Evolutionary conservation across 1,140 invertebrate genomes (phyloP).

Genomic region (Dendroctonus ponderosae): DNA sequence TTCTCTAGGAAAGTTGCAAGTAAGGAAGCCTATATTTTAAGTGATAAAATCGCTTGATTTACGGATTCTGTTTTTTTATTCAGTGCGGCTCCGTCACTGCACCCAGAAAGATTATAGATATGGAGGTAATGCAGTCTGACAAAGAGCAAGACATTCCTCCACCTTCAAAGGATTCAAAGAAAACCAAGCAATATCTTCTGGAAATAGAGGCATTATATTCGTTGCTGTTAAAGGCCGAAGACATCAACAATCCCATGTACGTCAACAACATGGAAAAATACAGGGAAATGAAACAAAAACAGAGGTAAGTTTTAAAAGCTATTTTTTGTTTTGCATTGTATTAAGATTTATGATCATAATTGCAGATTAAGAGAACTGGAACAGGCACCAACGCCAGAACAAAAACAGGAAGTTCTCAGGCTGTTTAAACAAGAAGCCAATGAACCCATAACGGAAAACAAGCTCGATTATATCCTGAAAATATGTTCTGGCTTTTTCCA

Average conservation of each 20-base stretch:
- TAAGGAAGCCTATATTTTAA: conserved; percentile 32
- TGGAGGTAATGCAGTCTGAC: conserved; percentile 70
- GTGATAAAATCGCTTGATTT: background rate
- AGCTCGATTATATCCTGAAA: conserved; percentile 58
- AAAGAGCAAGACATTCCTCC: conserved; percentile 54
- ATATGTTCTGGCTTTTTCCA: conserved; percentile 62
- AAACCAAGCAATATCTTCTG: conserved; percentile 74
- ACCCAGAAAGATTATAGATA: conserved; percentile 89
- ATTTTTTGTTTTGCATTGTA: background rate
- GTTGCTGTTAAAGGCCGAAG: conserved; percentile 69
- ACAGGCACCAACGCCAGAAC: conserved; percentile 55
- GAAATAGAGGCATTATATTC: conserved; percentile 78
- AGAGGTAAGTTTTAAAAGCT: conserved; percentile 32
- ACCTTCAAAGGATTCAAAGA: conserved; percentile 57
- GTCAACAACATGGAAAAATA: conserved; percentile 62
- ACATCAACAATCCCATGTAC: conserved; percentile 69
- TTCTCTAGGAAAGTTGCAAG: conserved; percentile 80
- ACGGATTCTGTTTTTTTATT: conserved; percentile 25
- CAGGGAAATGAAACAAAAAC: conserved; percentile 48
- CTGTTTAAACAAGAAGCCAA: conserved; percentile 48
- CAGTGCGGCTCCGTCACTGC: conserved; percentile 86
- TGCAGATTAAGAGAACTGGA: conserved; percentile 49
- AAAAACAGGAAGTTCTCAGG: conserved; percentile 56
- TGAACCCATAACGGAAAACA: conserved; percentile 46
- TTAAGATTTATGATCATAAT: conserved; percentile 15